phyloP scores from a whole-genome alignment of 2,113 vertebrate genomes.

The Aplodontia rufa region DNA sequence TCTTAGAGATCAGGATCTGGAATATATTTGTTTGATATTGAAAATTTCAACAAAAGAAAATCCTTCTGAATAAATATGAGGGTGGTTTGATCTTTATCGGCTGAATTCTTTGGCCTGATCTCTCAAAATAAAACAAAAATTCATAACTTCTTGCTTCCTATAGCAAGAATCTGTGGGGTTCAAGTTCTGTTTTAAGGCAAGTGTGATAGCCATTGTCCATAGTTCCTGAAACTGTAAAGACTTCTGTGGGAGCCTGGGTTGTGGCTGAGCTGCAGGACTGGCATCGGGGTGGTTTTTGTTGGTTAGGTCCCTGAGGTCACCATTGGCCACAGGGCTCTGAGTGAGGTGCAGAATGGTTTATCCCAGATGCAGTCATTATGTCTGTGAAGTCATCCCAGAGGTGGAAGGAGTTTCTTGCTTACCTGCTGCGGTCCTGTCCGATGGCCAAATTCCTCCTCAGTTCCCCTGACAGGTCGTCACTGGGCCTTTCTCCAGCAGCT shows the following conservation, averaged over 20 bases:
- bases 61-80: neutral
- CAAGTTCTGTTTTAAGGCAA: neutral
- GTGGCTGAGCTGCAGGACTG: neutral
- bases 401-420: neutral
- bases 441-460: too few relatives aligned
- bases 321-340: neutral
- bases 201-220: neutral
- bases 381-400: neutral
- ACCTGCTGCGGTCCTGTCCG: neutral
- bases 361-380: neutral
- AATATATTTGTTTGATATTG: slow-evolving; percentile 3
- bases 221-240: neutral
- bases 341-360: neutral
- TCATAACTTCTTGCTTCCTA: neutral
- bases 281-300: neutral
- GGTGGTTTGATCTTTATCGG: slow-evolving; percentile 3
- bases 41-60: slow-evolving; percentile 21
- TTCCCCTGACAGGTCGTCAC: too few relatives aligned
- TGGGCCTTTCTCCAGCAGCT: too few relatives aligned
- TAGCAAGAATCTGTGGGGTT: neutral
- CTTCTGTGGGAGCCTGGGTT: neutral
- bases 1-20: neutral
- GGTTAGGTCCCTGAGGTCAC: neutral
- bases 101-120: neutral
- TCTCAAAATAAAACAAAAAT: neutral